These are phyloP conservation scores for Apoda limacodes DNA, from an alignment of 2,888 invertebrate species.

Conservation along the genomic window DNA sequence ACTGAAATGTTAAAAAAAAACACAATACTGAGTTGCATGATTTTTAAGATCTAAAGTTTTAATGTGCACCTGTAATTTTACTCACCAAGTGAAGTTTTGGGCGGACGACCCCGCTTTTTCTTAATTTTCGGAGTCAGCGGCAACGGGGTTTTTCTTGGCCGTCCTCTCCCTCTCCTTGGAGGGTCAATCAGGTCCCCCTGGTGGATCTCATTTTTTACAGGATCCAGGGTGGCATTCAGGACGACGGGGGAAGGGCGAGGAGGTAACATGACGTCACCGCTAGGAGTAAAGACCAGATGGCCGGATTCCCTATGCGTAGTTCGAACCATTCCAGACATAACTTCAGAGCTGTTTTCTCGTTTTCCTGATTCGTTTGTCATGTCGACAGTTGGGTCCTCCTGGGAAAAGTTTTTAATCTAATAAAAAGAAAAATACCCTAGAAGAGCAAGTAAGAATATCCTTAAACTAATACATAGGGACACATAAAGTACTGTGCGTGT, in stretches of 20 bases:
- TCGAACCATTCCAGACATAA: conserved; percentile 64
- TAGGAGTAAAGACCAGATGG: conserved; percentile 54
- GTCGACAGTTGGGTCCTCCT: conserved; percentile 65
- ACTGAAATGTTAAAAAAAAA: not conserved
- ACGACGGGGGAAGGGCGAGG: conserved; percentile 28
- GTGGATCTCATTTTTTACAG: conserved; percentile 30
- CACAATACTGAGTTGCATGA: not conserved
- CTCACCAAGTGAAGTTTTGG: conserved; percentile 60
- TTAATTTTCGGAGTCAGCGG: conserved; percentile 58
- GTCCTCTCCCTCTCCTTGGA: conserved; percentile 56
- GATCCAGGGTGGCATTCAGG: conserved; percentile 12
- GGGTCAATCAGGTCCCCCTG: conserved; percentile 37
- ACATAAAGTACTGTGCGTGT: too few relatives aligned
- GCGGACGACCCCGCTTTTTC: conserved; percentile 57
- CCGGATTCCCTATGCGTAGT: conserved; percentile 62
- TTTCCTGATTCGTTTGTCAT: conserved; percentile 44
- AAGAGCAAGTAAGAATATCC: too few relatives aligned
- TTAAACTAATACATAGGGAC: too few relatives aligned
- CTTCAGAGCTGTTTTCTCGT: conserved; percentile 50
- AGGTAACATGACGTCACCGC: conserved; percentile 62
- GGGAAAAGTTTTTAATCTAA: too few relatives aligned
- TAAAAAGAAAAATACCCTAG: too few relatives aligned
- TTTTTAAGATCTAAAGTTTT: conserved; percentile 7
- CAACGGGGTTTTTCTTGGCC: conserved; percentile 67
- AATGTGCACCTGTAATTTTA: conserved; percentile 16